These are phyloP conservation scores for Crotalus viridis DNA, from an alignment of 2,113 vertebrate species.

Conservation along the genomic window DNA sequence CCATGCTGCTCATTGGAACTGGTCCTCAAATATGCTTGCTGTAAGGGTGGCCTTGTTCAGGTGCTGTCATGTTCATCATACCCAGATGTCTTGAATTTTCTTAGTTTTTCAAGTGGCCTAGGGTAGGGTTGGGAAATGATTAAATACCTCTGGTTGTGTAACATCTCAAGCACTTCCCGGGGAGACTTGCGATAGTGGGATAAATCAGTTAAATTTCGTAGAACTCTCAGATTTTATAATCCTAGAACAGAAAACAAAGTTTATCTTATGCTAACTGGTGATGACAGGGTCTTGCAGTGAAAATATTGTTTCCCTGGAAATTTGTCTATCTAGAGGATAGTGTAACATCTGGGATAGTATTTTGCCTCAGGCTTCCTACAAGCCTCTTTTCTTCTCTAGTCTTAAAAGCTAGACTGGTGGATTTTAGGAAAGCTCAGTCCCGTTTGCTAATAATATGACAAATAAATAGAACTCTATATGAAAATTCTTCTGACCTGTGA, in stretches of 20 bases:
- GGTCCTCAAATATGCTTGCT: conserved; percentile 25
- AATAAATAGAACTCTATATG: background rate
- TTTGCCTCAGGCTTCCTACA: background rate
- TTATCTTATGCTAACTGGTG: conserved; percentile 1
- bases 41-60: conserved; percentile 28
- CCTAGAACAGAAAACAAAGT: conserved; percentile 24
- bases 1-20: background rate
- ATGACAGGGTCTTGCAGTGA: conserved; percentile 41
- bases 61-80: background rate
- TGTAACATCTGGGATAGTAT: conserved; percentile 9
- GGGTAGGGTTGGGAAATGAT: background rate
- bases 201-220: conserved; percentile 20
- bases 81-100: background rate
- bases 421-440: background rate
- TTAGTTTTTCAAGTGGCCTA: background rate
- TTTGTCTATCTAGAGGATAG: background rate
- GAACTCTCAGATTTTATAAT: background rate
- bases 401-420: background rate
- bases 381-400: accelerated
- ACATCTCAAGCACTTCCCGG: background rate
- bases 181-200: background rate
- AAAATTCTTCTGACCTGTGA: background rate
- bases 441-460: background rate
- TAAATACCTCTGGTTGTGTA: conserved; percentile 21
- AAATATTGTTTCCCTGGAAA: conserved; percentile 26